These are phyloP conservation scores for Anodontia alba DNA, from an alignment of 2,888 invertebrate genomes.

Conservation along the genomic window DNA sequence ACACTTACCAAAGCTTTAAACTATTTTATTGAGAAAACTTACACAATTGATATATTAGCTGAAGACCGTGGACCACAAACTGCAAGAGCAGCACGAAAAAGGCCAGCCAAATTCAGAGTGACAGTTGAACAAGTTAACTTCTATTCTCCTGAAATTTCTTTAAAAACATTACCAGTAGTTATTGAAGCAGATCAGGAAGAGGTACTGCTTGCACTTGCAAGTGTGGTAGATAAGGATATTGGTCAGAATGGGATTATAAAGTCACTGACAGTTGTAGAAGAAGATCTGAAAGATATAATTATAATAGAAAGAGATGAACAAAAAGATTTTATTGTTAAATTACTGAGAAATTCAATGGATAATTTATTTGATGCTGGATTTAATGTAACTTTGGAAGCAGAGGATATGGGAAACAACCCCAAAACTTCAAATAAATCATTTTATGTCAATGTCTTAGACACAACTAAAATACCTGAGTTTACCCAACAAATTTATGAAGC, in stretches of 20 bases:
- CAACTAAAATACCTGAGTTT: slow-evolving; percentile 92
- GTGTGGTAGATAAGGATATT: slow-evolving; percentile 92
- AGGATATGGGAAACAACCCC: slow-evolving; percentile 89
- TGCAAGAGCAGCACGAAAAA: slow-evolving; percentile 74
- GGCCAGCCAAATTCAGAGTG: slow-evolving; percentile 89
- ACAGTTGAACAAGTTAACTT: slow-evolving; percentile 91
- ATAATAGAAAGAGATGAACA: slow-evolving; percentile 86
- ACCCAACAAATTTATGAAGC: slow-evolving; percentile 90
- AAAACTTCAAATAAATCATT: slow-evolving; percentile 86
- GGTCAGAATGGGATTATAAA: slow-evolving; percentile 93
- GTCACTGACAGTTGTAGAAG: slow-evolving; percentile 89
- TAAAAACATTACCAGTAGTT: slow-evolving; percentile 91
- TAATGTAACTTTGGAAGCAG: slow-evolving; percentile 93
- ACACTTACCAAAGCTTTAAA: slow-evolving; percentile 91
- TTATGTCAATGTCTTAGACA: slow-evolving; percentile 92
- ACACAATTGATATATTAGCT: slow-evolving; percentile 92
- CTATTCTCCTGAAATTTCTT: slow-evolving; percentile 93
- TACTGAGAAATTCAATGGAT: slow-evolving; percentile 91
- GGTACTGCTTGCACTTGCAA: slow-evolving; percentile 94
- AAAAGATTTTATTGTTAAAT: slow-evolving; percentile 89
- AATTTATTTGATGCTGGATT: slow-evolving; percentile 92
- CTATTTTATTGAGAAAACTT: slow-evolving; percentile 89
- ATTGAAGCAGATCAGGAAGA: slow-evolving; percentile 91
- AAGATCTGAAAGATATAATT: slow-evolving; percentile 96
- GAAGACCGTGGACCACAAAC: slow-evolving; percentile 91